Base-by-base conservation (phyloP, 2,113 vertebrate genomes). In the Nansenia antarctica region DNA sequence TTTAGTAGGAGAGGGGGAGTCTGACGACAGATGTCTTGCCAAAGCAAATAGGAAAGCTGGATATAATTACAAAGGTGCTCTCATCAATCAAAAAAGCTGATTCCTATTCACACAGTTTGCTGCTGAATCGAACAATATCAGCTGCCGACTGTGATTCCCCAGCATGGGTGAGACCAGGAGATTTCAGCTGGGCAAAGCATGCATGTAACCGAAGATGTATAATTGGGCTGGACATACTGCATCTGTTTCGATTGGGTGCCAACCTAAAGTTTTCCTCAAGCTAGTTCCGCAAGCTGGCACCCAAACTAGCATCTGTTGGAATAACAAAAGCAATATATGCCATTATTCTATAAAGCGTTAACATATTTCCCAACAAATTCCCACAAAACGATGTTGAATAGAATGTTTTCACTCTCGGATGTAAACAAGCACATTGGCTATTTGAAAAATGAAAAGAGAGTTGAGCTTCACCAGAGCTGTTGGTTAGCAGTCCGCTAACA, bases 11-110 rank as follows among this genome's bases (percentile, higher is more conserved):
- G 71, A 78, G 68, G 77, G 69, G 70, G 78, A 69, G 73, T 1
- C 42, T 9, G 76, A 81, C 64, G 68, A 91, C 79, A 87, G 89
- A 90, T 81, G 83, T 80, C 82, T 76, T 72, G 85, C 88, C 87
- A 87, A 90, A 88, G 82, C 82, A 87, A 89, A 89, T 79, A 79
- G 66, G 68, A 84, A 5, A 67, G 67, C 79, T 82, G 78, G 66
- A 77, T 86, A 78, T 85, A 82, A 87, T 88, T 88, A 86, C 80
- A 85, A 85, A 88, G 89, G 85, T 78, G 80, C 76, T 68, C 75
- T 76, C 84, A 84, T 91, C 85, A 85, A 89, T 89, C 88, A 87
- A 70, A 52, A 8, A 47, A 14, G 14, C 61, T 58, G 67, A 79
- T 84, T 84, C 65, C 20, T 80, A 83, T 88, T 88, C 81, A 85